phyloP scores from a whole-genome alignment of 2,797 vertebrate genomes.

The Melanotaenia parkinsoni region DNA sequence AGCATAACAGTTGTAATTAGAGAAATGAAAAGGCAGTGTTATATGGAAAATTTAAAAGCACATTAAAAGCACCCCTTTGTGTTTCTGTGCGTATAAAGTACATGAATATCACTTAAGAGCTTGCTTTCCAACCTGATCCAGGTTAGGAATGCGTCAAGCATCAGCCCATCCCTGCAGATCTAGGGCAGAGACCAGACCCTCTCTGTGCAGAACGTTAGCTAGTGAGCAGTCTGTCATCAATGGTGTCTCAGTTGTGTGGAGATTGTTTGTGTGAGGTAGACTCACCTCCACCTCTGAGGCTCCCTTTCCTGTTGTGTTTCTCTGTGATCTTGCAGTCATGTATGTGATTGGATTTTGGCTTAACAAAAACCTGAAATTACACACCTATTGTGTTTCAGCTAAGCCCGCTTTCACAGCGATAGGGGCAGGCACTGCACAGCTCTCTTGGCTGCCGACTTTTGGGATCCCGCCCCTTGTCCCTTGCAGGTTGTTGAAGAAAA shows the following conservation, averaged over 20 bases:
- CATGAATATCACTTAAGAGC: conserved; percentile 9
- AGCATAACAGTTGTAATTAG: conserved; percentile 63
- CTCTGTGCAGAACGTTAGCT: conserved; percentile 49
- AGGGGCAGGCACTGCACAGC: conserved; percentile 86
- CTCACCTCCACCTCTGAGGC: conserved; percentile 80
- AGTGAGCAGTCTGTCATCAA: conserved; percentile 66
- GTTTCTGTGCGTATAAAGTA: conserved; percentile 10
- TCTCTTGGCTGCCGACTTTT: conserved; percentile 87
- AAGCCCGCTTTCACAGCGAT: conserved; percentile 91
- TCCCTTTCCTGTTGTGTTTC: conserved; percentile 89
- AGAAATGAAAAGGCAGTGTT: conserved; percentile 43
- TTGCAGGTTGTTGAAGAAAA: conserved; percentile 86
- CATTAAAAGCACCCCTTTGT: conserved; percentile 2
- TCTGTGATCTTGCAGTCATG: conserved; percentile 98
- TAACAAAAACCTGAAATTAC: conserved; percentile 99
- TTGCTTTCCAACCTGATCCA: conserved; percentile 36
- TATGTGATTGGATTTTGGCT: conserved; percentile 99
- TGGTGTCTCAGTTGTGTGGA: conserved; percentile 53
- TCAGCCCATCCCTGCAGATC: conserved; percentile 43
- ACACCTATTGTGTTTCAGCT: conserved; percentile 96
- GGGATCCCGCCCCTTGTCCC: conserved; percentile 84
- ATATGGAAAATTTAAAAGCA: conserved; percentile 32
- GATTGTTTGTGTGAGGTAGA: conserved; percentile 89
- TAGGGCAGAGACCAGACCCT: conserved; percentile 40
- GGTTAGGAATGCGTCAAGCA: conserved; percentile 48